These are phyloP conservation scores for Vireo griseus DNA, from an alignment of 2,797 vertebrate species.

Conservation along the genomic window DNA sequence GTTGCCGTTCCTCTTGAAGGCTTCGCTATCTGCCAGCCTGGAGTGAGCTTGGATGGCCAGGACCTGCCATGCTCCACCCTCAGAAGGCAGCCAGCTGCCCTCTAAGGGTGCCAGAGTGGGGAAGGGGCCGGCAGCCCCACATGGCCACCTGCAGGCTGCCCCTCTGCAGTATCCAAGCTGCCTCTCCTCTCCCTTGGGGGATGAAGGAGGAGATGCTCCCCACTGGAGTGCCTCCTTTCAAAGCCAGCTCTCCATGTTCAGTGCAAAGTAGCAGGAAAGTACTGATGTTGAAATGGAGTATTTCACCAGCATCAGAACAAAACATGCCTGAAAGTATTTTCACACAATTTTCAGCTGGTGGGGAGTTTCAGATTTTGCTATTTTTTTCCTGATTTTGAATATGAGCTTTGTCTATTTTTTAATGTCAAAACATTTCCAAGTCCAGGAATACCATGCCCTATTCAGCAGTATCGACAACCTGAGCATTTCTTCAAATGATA, in stretches of 20 bases:
- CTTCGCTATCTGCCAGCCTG: not conserved
- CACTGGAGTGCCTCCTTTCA: not conserved
- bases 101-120: accelerated
- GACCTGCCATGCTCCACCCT: accelerated
- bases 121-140: accelerated
- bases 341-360: not conserved
- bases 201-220: not conserved
- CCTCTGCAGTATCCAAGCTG: accelerated
- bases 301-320: not conserved
- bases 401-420: not conserved
- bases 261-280: not conserved
- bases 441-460: not conserved
- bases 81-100: not conserved
- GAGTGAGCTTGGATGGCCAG: not conserved
- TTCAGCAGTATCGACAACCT: not conserved
- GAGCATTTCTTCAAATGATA: not conserved
- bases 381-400: not conserved
- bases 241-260: not conserved
- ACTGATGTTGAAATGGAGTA: not conserved
- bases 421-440: not conserved
- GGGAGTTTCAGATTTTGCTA: not conserved
- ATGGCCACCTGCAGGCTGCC: not conserved
- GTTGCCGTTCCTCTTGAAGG: accelerated
- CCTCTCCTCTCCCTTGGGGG: not conserved
- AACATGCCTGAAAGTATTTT: not conserved